Base-by-base conservation (phyloP, 2,113 vertebrate genomes). In the Gobio gobio region DNA sequence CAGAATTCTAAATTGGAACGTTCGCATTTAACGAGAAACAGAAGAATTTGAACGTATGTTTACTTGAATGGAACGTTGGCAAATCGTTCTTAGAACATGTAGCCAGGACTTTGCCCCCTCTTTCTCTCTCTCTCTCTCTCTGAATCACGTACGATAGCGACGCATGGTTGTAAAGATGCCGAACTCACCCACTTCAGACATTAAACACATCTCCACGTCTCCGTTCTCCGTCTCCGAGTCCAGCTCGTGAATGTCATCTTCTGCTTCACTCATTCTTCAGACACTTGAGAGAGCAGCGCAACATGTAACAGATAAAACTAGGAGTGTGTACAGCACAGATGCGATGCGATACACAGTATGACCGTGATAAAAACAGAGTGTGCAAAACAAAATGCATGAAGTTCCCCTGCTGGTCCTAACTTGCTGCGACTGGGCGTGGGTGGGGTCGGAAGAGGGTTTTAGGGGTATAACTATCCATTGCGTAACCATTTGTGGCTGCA, bases 171-270 rank as follows among this genome's bases (percentile, higher is more conserved):
- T 56, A 56, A 22, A 51, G 7, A 13, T 1, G 56, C 20, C 33
- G 16, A 58, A 72, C 64, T 56, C 6, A 86, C 92, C 93, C 77
- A 94, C 90, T 91, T 1, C 91, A 90, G 26, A 90, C 91, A 0
- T 90, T 85, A 33, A 92, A 72, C 66, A 90, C 89, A 54, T 45
- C 2, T 91, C 91, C 1, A 43, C 58, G 22, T 86, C 90, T 59
- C 84, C 5, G 3, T 91, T 66, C 43, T 84, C 91, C 3, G 72
- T 82, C 16, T 91, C 2, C 2, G 86, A 91, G 58, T 93, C 93
- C 93, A 92, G 91, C 89, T 93, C 91, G 0, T 78, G 14, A 33
- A 88, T 91, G 72, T 91, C 88, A 88, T 84, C 79, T 81, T 49
- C 72, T 61, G 24, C 10, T 58, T 85, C 59, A 84, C 82, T 90